These are phyloP conservation scores for Pegoplata infirma DNA, from an alignment of 2,888 invertebrate genomes.

Conservation along the genomic window DNA sequence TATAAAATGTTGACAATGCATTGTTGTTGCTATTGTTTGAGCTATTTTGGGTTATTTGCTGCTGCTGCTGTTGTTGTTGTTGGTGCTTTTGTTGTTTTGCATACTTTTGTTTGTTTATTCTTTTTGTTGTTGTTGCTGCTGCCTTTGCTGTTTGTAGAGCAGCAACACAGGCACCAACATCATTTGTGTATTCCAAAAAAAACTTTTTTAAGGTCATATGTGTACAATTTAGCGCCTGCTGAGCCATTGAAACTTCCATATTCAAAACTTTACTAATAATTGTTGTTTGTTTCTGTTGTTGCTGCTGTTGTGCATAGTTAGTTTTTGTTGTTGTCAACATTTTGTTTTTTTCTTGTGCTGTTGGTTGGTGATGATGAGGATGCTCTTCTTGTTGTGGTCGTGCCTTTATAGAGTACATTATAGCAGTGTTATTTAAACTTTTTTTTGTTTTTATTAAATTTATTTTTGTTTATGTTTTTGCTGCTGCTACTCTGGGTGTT, in stretches of 20 bases:
- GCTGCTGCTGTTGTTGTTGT: slow-evolving; percentile 31
- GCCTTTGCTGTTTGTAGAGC: not conserved
- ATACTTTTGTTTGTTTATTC: slow-evolving; percentile 47
- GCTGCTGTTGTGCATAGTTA: not conserved
- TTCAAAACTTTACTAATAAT: slow-evolving; percentile 43
- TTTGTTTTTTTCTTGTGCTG: slow-evolving; percentile 37
- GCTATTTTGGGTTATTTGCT: slow-evolving; percentile 13
- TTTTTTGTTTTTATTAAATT: slow-evolving; percentile 33
- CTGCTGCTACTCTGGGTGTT: slow-evolving; percentile 8
- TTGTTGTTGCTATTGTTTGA: slow-evolving; percentile 30
- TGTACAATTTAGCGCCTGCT: slow-evolving; percentile 35
- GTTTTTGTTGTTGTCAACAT: slow-evolving; percentile 21
- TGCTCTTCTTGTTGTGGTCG: slow-evolving; percentile 33
- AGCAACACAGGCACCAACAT: not conserved
- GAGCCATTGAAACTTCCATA: slow-evolving; percentile 44
- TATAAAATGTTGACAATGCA: slow-evolving; percentile 22
- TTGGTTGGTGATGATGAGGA: too few relatives aligned
- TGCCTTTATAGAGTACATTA: slow-evolving; percentile 27
- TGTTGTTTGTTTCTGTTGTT: slow-evolving; percentile 17
- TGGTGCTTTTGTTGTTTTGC: too few relatives aligned
- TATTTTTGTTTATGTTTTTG: slow-evolving; percentile 12
- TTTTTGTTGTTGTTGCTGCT: slow-evolving; percentile 15
- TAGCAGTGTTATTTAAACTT: slow-evolving; percentile 6
- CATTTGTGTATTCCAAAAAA: slow-evolving; percentile 36
- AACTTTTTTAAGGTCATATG: slow-evolving; percentile 47